Percentiles rank a stretch among this genome's conserved stretches.
These are phyloP conservation scores for Hypena proboscidalis DNA, from an alignment of 2,888 invertebrate genomes.

Conservation along the genomic window DNA sequence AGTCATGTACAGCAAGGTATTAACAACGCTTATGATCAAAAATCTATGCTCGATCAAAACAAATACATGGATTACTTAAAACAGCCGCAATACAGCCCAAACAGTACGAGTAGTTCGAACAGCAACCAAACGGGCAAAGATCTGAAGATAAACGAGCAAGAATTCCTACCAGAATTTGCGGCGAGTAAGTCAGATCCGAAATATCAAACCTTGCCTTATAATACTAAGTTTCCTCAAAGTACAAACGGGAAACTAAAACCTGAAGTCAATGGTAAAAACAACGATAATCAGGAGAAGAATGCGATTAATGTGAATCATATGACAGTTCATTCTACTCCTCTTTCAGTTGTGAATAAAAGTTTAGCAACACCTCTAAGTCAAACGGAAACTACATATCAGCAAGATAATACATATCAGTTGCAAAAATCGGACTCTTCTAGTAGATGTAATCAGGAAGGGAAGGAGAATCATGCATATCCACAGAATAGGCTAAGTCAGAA, in stretches of 20 bases:
- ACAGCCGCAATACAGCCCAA: conserved; percentile 85
- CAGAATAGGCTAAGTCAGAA: conserved; percentile 79
- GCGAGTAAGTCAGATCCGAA: conserved; percentile 95
- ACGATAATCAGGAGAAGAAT: conserved; percentile 66
- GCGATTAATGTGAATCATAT: conserved; percentile 79
- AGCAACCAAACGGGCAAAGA: conserved; percentile 80
- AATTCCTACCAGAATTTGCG: conserved; percentile 88
- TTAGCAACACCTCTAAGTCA: conserved; percentile 87
- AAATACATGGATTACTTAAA: conserved; percentile 82
- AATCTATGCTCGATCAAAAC: conserved; percentile 75
- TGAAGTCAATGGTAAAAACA: conserved; percentile 70
- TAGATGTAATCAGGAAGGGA: conserved; percentile 83
- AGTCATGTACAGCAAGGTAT: conserved; percentile 80
- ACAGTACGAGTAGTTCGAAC: conserved; percentile 80
- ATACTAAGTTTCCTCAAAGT: conserved; percentile 92
- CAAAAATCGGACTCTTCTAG: conserved; percentile 82
- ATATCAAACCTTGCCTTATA: conserved; percentile 96
- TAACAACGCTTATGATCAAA: conserved; percentile 78
- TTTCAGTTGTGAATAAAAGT: conserved; percentile 86
- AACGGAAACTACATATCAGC: conserved; percentile 82
- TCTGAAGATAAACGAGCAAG: conserved; percentile 81
- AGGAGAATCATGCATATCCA: conserved; percentile 84
- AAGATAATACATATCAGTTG: conserved; percentile 81
- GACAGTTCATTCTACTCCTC: conserved; percentile 83
- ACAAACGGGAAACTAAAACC: conserved; percentile 72